Evolutionary conservation across 2,113 vertebrate species (phyloP), one percentile per base, ranked within the genome.

Genomic region (Eleginops maclovinus): DNA sequence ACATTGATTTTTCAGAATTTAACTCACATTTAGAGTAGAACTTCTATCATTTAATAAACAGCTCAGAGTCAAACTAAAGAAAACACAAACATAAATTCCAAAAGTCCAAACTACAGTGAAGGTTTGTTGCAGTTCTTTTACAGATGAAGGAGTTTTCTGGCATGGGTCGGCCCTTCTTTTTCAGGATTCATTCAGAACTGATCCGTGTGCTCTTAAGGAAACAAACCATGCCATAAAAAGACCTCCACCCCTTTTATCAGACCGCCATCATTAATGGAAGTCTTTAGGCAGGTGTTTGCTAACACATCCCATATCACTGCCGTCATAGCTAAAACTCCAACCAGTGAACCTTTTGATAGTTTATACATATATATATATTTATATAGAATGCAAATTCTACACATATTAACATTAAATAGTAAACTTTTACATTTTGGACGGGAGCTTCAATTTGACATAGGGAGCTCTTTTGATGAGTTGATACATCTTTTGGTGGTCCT

Each of bases 1-100:
- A 97, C 96, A 92, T 88, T 93, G 85, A 93, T 86, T 93, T 92
- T 92, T 91, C 82, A 86, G 67, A 91, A 78, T 90, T 84, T 73
- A 90, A 88, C 88, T 94, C 90, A 93, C 91, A 91, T 89, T 93
- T 82, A 93, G 87, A 89, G 84, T 75, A 80, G 54, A 88, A 76
- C 77, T 75, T 86, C 73, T 56, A 85, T 85, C 80, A 80, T 76
- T 84, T 75, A 73, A 85, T 85, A 74, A 90, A 91, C 83, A 73
- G 70, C 62, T 86, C 75, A 41, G 72, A 89, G 85, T 90, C 79
- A 86, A 91, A 90, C 85, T 86, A 81, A 94, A 92, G 87, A 88
- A 87, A 88, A 90, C 0, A 4, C 58, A 79, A 85, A 88, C 69
- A 17, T 44, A 87, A 81, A 89, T 1, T 53, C 75, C 68, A 68